phyloP scores from a whole-genome alignment of 2,113 vertebrate genomes.

The Meleagris gallopavo region DNA sequence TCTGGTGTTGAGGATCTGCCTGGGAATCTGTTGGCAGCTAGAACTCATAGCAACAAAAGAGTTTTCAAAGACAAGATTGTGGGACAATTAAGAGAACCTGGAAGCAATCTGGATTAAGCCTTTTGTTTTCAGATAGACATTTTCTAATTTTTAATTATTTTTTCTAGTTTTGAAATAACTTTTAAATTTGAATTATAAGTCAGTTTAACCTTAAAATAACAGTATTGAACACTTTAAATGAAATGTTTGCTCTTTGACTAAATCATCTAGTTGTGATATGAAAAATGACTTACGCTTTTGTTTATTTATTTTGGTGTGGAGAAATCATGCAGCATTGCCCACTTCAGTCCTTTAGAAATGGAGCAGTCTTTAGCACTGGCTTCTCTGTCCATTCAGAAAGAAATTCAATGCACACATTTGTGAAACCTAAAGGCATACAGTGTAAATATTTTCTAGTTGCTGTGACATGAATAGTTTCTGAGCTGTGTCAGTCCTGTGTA shows the following conservation, averaged over 20 bases:
- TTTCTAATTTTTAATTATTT: background rate
- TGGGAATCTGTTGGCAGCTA: background rate
- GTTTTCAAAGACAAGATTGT: background rate
- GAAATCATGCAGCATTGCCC: background rate
- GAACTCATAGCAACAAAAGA: background rate
- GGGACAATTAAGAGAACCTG: background rate
- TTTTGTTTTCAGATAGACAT: background rate
- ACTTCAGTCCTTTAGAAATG: background rate
- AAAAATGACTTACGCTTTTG: background rate
- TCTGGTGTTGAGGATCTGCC: background rate
- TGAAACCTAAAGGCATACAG: background rate
- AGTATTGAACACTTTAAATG: background rate
- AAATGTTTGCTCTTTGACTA: background rate
- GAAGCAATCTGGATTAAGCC: background rate
- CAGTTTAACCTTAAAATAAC: background rate
- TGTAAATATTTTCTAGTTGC: background rate
- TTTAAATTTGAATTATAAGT: background rate
- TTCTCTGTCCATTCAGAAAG: background rate
- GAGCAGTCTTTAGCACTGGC: background rate
- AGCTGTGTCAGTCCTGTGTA: background rate
- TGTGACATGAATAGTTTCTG: fast-evolving
- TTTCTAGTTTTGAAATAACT: background rate
- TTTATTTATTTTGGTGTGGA: background rate
- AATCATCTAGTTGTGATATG: background rate
- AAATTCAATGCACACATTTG: background rate